phyloP scores from a whole-genome alignment of 2,113 vertebrate species.

The Sturnira hondurensis region DNA sequence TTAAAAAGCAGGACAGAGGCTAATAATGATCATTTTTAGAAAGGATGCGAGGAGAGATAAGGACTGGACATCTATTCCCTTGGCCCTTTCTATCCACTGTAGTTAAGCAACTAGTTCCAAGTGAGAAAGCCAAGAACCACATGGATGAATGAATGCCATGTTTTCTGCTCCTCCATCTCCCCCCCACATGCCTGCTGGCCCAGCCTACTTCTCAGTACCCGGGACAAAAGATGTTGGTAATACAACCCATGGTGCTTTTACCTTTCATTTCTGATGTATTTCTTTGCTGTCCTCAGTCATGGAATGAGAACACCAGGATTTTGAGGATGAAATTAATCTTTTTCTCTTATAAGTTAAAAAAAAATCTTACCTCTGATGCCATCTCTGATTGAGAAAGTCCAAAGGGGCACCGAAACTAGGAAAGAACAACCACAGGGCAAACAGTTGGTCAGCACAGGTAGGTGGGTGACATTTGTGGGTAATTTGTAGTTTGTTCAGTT shows the following conservation, averaged over 20 bases:
- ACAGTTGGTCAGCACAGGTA: background rate
- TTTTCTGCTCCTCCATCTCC: background rate
- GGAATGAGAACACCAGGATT: background rate
- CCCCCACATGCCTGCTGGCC: background rate
- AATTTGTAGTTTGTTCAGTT: background rate
- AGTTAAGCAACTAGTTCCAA: background rate
- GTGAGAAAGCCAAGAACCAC: background rate
- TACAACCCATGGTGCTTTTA: background rate
- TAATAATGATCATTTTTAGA: background rate
- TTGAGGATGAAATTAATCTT: background rate
- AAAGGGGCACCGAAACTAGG: background rate
- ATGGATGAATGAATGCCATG: background rate
- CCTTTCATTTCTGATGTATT: background rate
- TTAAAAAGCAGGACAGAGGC: background rate
- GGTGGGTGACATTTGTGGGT: background rate
- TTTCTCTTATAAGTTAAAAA: background rate
- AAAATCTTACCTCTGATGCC: slow-evolving; percentile 48
- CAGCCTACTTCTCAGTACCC: background rate
- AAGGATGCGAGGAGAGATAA: background rate
- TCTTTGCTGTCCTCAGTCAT: background rate
- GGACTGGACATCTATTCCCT: background rate
- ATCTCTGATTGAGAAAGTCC: background rate
- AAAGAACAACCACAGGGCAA: background rate
- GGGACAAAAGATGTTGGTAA: background rate
- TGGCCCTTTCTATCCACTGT: background rate